Evolutionary conservation across 2,888 invertebrate species (phyloP).

Genomic region (Embidobia sp.): DNA sequence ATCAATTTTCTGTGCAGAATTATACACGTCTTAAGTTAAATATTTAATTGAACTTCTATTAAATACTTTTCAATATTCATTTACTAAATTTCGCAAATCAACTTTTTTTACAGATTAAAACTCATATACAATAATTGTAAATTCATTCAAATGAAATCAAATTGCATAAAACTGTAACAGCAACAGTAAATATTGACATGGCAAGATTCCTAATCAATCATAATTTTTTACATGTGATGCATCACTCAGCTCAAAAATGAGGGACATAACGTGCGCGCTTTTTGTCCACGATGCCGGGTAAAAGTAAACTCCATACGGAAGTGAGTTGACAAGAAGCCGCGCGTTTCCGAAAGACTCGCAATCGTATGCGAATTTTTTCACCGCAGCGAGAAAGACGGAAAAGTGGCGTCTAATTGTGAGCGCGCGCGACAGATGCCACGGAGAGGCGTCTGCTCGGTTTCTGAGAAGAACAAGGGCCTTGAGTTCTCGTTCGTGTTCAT

Average conservation of each 20-base stretch:
- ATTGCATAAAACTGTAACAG: background rate
- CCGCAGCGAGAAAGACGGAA: conserved; percentile 10
- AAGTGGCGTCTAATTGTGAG: conserved; percentile 71
- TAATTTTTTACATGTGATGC: conserved; percentile 24
- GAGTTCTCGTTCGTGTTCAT: conserved; percentile 53
- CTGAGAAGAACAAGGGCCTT: conserved; percentile 59
- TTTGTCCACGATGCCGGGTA: background rate
- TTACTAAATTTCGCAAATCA: no score
- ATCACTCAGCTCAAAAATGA: conserved; percentile 18
- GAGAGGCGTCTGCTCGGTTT: conserved; percentile 71
- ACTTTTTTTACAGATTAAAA: no score
- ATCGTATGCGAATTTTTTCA: background rate
- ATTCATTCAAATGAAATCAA: no score
- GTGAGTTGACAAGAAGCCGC: conserved; percentile 7
- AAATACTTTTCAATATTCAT: no score
- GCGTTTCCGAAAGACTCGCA: conserved; percentile 23
- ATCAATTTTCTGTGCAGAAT: no score
- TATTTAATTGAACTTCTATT: no score
- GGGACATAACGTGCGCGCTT: conserved; percentile 5
- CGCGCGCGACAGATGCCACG: conserved; percentile 72
- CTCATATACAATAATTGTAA: no score
- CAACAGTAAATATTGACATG: no score
- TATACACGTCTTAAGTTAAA: no score
- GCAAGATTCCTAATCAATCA: no score
- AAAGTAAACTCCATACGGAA: conserved; percentile 16